These are phyloP conservation scores for Trochalopteron elliotii DNA, from an alignment of 2,113 vertebrate genomes.

Conservation along the genomic window DNA sequence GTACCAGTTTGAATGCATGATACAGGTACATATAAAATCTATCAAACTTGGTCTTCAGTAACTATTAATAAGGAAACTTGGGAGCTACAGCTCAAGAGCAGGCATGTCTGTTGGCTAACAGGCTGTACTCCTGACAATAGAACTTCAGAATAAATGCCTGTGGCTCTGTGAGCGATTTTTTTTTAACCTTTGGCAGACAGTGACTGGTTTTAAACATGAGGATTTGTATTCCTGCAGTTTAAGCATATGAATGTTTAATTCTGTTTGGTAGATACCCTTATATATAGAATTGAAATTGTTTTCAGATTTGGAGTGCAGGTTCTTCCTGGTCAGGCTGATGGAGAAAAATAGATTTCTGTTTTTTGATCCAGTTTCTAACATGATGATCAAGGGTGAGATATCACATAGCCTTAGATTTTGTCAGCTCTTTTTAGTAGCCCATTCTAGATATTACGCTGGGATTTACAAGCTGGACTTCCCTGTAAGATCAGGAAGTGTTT, in stretches of 20 bases:
- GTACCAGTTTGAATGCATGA: conserved; percentile 99
- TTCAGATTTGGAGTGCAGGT: background rate
- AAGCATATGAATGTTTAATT: background rate
- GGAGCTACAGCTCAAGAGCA: background rate
- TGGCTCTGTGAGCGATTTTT: background rate
- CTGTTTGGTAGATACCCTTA: background rate
- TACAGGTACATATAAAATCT: conserved; percentile 83
- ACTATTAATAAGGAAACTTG: background rate
- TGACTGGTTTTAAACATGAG: background rate
- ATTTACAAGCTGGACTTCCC: background rate
- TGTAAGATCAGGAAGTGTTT: background rate
- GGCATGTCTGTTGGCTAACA: background rate
- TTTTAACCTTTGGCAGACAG: background rate
- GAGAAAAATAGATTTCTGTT: background rate
- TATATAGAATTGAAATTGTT: background rate
- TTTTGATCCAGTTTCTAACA: background rate
- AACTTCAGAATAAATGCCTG: background rate
- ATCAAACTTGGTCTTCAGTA: background rate
- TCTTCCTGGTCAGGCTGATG: background rate
- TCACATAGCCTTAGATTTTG: background rate
- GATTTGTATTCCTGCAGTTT: background rate
- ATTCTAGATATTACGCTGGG: background rate
- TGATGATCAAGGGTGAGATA: background rate
- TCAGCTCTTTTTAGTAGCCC: background rate
- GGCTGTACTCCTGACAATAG: background rate